Percentiles rank a stretch among this genome's conserved stretches.
phyloP scores from a whole-genome alignment of 2,797 vertebrate species.

The Gymnopithys bicolor region DNA sequence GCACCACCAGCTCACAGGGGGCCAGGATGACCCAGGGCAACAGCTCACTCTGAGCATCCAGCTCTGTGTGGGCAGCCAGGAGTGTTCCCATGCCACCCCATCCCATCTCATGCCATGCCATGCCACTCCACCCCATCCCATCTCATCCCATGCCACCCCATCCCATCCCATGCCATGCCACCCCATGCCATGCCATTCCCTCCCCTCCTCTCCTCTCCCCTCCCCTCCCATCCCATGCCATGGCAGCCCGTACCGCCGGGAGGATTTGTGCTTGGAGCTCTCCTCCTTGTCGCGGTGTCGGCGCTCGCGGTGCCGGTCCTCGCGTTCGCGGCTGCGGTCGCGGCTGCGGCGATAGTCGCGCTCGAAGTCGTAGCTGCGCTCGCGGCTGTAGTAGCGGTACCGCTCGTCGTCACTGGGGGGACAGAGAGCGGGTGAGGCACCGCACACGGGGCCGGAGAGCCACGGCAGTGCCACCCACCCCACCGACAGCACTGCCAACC shows the following conservation, averaged over 20 bases:
- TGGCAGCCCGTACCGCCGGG: constrained; percentile 58
- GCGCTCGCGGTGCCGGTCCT: constrained; percentile 74
- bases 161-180: too few species aligned
- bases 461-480: neutral
- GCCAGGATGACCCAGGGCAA: fast-evolving
- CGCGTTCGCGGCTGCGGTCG: constrained; percentile 71
- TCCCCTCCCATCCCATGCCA: neutral
- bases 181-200: too few species aligned
- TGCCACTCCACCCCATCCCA: too few species aligned
- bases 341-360: constrained; percentile 70
- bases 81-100: neutral
- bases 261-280: constrained; percentile 76
- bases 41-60: fast-evolving
- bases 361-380: constrained; percentile 75
- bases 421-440: neutral
- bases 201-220: too few species aligned
- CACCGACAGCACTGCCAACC: neutral
- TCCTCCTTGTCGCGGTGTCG: constrained; percentile 76
- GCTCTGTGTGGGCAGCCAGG: neutral
- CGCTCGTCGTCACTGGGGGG: constrained; percentile 66
- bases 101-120: neutral
- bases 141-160: too few species aligned
- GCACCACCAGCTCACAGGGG: neutral
- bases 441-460: too few species aligned
- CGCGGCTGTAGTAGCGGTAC: constrained; percentile 73